Evolutionary conservation across 2,888 invertebrate species (phyloP).

Genomic region (Allophyes oxyacanthae): DNA sequence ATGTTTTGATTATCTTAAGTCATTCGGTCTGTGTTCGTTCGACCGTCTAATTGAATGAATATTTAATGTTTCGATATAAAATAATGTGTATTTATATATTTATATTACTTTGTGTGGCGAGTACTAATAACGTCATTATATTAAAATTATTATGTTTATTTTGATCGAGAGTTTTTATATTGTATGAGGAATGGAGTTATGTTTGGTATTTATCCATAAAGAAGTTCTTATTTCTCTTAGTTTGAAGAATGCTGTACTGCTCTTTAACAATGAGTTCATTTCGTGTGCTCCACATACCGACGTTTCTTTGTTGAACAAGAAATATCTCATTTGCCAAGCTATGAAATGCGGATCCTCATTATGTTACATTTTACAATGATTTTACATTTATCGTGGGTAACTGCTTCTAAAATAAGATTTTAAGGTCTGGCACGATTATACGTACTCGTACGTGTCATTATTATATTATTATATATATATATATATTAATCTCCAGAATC

Average conservation of each 20-base stretch:
- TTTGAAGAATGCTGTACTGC: conserved; percentile 18
- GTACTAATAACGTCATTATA: too few relatives aligned
- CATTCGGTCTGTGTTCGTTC: conserved; percentile 13
- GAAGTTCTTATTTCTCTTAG: conserved; percentile 14
- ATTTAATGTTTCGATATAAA: conserved; percentile 8
- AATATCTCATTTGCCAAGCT: background rate
- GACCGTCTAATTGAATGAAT: conserved; percentile 30
- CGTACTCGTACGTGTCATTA: too few relatives aligned
- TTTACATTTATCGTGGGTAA: conserved; percentile 7
- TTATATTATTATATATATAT: too few relatives aligned
- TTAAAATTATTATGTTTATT: too few relatives aligned
- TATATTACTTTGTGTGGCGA: too few relatives aligned
- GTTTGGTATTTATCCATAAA: conserved; percentile 18
- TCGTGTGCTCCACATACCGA: conserved; percentile 29
- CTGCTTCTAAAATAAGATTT: too few relatives aligned
- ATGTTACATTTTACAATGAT: too few relatives aligned
- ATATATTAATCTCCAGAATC: too few relatives aligned
- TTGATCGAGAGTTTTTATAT: too few relatives aligned
- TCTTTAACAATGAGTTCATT: conserved; percentile 24
- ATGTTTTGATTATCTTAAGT: conserved; percentile 23
- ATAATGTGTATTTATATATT: background rate
- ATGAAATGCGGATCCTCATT: conserved; percentile 1
- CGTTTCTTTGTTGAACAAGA: conserved; percentile 6
- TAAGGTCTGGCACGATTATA: background rate
- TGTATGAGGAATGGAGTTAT: background rate